These are phyloP conservation scores for Garrulus glandarius DNA, from an alignment of 2,797 vertebrate species.

Conservation along the genomic window DNA sequence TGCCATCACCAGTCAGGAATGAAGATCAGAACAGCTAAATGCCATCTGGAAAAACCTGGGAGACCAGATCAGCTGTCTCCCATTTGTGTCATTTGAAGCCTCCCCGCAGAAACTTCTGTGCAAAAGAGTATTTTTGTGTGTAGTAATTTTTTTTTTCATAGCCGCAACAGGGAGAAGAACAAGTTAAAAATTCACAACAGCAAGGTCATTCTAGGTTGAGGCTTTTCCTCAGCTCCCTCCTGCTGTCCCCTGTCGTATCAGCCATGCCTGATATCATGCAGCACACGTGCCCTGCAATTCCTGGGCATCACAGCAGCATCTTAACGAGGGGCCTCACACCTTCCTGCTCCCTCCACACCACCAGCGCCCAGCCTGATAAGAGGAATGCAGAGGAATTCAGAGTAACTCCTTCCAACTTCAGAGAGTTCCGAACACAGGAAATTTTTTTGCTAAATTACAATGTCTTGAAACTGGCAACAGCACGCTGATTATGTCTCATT, in stretches of 20 bases:
- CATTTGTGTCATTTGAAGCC: background rate
- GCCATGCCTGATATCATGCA: background rate
- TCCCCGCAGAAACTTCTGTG: background rate
- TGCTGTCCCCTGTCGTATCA: background rate
- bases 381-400: background rate
- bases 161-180: background rate
- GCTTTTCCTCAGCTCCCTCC: background rate
- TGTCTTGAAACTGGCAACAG: conserved; percentile 33
- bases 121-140: background rate
- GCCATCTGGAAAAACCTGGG: background rate
- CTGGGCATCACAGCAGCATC: background rate
- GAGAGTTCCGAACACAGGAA: conserved; percentile 4
- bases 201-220: conserved; percentile 31
- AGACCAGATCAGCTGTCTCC: background rate
- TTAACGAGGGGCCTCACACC: background rate
- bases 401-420: conserved; percentile 9
- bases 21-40: background rate
- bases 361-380: background rate
- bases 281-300: background rate
- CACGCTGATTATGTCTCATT: conserved; percentile 10
- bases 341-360: background rate
- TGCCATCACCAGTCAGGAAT: background rate
- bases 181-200: background rate
- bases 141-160: background rate
- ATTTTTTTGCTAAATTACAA: conserved; percentile 51